These are phyloP conservation scores for Calosoma granatense DNA, from an alignment of 1,140 invertebrate species.

Conservation along the genomic window DNA sequence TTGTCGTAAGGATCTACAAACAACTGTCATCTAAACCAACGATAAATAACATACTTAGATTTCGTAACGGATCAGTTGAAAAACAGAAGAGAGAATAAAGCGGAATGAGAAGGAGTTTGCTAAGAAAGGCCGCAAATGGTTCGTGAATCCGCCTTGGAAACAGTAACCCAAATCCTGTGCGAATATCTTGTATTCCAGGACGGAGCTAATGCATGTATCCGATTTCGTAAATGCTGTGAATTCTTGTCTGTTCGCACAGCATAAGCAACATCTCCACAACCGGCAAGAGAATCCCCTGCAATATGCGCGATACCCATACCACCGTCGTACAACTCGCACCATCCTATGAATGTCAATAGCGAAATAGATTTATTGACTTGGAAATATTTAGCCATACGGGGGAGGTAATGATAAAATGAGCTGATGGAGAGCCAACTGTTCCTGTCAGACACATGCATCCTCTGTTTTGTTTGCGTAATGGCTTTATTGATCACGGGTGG, in stretches of 20 bases:
- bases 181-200: neutral
- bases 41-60: no score
- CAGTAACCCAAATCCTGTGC: neutral
- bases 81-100: no score
- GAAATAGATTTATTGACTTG: neutral
- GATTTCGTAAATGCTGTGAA: neutral
- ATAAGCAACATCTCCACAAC: neutral
- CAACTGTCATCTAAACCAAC: no score
- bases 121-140: no score
- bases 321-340: neutral
- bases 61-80: no score
- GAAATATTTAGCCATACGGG: neutral
- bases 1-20: no score
- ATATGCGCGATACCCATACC: neutral
- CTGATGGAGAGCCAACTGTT: neutral
- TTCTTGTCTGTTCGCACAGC: no score
- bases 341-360: neutral
- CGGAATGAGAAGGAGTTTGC: no score
- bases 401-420: neutral
- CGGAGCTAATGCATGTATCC: neutral
- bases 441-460: neutral
- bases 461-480: conserved; percentile 6
- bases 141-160: no score
- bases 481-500: neutral
- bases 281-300: neutral